These are phyloP conservation scores for Cassiopea andromeda DNA, from an alignment of 30 jellyfish, hydroid and myxozoan species.

Conservation along the genomic window DNA sequence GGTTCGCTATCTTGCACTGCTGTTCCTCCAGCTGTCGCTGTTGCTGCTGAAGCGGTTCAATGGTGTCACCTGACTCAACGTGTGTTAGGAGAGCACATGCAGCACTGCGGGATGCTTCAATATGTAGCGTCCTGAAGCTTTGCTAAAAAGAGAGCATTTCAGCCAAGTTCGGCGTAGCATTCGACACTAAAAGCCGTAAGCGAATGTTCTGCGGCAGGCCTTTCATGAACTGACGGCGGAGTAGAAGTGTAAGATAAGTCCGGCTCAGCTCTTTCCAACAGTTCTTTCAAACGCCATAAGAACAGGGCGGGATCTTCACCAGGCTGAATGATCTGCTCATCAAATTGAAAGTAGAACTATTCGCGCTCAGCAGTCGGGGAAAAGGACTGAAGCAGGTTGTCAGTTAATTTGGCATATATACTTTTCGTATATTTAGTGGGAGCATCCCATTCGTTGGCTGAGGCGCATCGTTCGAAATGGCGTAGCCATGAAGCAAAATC, in stretches of 20 bases:
- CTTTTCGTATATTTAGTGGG: neutral
- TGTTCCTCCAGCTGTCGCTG: slow-evolving; percentile 21
- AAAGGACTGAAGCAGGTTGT: neutral
- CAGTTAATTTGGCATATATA: slow-evolving; percentile 12
- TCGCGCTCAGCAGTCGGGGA: slow-evolving; percentile 15
- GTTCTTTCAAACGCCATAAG: slow-evolving; percentile 19
- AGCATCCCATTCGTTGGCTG: slow-evolving; percentile 2
- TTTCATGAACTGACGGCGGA: slow-evolving; percentile 12
- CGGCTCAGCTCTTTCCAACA: slow-evolving; percentile 14
- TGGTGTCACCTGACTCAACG: slow-evolving; percentile 18
- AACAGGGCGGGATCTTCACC: slow-evolving; percentile 18
- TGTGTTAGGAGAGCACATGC: slow-evolving; percentile 13
- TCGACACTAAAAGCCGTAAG: neutral
- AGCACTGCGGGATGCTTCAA: slow-evolving; percentile 11
- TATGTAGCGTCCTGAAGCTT: neutral
- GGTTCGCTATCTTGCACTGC: slow-evolving; percentile 6
- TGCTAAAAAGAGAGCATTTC: slow-evolving; percentile 1
- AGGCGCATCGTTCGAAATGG: slow-evolving; percentile 4
- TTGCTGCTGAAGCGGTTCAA: slow-evolving; percentile 1
- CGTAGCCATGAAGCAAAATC: slow-evolving; percentile 9
- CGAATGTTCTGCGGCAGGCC: slow-evolving; percentile 7
- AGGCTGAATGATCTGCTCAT: slow-evolving; percentile 4
- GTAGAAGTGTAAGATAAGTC: slow-evolving; percentile 16
- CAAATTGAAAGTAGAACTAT: neutral
- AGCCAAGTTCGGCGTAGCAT: slow-evolving; percentile 8